Conservation (phyloP, 2,113 vertebrate species). For the Aspiorhynchus laticeps region DNA sequence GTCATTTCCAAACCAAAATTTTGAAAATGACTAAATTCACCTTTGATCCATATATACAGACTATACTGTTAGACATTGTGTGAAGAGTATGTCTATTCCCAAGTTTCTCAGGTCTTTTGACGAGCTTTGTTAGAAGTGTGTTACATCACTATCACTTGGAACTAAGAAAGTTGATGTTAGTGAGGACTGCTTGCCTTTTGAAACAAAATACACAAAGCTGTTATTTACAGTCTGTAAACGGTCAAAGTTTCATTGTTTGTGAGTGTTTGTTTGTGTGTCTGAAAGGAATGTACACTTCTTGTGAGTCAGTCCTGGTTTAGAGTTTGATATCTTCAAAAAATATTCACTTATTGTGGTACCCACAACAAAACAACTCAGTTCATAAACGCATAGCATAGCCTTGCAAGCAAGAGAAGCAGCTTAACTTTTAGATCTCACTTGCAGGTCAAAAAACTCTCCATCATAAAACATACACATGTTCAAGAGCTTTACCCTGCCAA, state of each 20-base stretch:
- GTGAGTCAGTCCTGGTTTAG: background rate
- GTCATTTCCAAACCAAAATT: background rate
- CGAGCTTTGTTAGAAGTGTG: background rate
- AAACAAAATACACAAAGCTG: background rate
- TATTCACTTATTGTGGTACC: background rate
- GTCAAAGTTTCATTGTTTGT: background rate
- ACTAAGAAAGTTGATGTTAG: background rate
- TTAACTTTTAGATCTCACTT: background rate
- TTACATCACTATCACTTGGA: background rate
- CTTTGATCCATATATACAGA: background rate
- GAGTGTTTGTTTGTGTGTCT: background rate
- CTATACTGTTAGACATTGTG: background rate
- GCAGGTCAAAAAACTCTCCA: background rate
- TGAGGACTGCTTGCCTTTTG: background rate
- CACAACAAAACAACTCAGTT: background rate
- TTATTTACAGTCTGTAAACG: background rate
- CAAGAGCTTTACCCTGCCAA: slow-evolving; percentile 9
- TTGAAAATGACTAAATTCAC: background rate
- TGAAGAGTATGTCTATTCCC: background rate
- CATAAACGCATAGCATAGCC: background rate
- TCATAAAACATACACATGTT: slow-evolving; percentile 32
- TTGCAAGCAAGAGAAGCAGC: background rate
- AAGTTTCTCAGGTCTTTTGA: background rate
- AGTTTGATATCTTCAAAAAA: background rate
- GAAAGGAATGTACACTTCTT: background rate